Evolutionary conservation across 2,797 vertebrate genomes (phyloP).

Genomic region (Babyrousa celebensis): DNA sequence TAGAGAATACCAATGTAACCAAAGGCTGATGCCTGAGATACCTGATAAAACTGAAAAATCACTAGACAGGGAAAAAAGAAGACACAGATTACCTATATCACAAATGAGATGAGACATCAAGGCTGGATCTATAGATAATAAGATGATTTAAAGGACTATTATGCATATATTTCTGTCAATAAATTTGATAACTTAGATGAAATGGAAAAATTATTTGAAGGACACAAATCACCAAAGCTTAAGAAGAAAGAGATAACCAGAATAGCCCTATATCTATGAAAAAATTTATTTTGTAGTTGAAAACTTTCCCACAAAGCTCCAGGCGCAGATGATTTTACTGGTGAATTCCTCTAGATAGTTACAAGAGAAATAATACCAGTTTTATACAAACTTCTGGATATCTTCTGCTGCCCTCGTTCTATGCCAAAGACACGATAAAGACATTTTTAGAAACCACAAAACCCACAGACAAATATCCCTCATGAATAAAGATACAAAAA

Average conservation of each 20-base stretch:
- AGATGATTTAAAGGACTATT: background rate
- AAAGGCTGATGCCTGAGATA: background rate
- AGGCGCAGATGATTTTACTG: background rate
- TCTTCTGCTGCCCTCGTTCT: background rate
- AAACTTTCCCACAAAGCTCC: background rate
- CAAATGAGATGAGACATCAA: background rate
- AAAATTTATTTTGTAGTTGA: background rate
- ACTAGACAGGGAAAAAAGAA: background rate
- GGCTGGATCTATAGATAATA: background rate
- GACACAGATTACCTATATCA: background rate
- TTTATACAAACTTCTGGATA: background rate
- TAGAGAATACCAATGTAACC: background rate
- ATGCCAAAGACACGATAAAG: background rate
- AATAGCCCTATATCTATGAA: background rate
- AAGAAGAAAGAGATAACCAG: background rate
- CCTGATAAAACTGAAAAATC: background rate
- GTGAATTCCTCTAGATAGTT: conserved; percentile 1
- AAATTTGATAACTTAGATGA: background rate
- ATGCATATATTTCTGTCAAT: background rate
- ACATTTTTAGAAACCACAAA: background rate
- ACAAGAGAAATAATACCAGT: conserved; percentile 8
- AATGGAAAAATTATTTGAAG: background rate
- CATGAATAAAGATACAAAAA: too few species aligned
- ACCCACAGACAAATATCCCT: too few species aligned
- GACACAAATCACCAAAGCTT: background rate